Evolutionary conservation across 2,797 vertebrate species (phyloP).

Genomic region (Potorous gilbertii): DNA sequence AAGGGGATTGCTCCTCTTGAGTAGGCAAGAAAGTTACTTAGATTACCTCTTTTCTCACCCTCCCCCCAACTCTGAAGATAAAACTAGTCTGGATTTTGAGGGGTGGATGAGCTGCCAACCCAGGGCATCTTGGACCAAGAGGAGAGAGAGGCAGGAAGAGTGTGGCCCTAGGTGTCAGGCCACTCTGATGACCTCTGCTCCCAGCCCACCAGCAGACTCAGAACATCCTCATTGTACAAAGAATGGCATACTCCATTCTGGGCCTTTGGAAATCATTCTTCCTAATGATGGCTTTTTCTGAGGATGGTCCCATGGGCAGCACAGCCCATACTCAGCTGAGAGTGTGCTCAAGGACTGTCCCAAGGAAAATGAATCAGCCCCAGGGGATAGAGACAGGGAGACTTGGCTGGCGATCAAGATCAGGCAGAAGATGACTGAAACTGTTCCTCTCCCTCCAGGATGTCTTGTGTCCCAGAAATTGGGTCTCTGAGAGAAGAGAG

Average conservation of each 20-base stretch:
- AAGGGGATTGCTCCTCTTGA: not conserved
- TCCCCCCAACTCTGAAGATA: not conserved
- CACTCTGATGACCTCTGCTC: not conserved
- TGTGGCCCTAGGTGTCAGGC: not conserved
- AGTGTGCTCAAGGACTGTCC: not conserved
- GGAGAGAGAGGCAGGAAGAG: not conserved
- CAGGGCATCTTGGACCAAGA: not conserved
- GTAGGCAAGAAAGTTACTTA: not conserved
- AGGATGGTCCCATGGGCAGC: not conserved
- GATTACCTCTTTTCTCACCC: not conserved
- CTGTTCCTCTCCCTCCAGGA: not conserved
- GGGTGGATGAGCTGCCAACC: not conserved
- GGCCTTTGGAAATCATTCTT: not conserved
- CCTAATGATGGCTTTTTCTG: not conserved
- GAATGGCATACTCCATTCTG: not conserved
- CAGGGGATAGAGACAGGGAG: not conserved
- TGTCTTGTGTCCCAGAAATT: not conserved
- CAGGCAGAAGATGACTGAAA: not conserved
- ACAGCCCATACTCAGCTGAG: not conserved
- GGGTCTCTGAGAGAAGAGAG: not conserved
- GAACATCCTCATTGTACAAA: not conserved
- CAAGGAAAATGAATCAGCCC: not conserved
- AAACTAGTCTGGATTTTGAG: not conserved
- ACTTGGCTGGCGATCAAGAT: not conserved
- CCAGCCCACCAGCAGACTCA: not conserved